Evolutionary conservation across 2,888 invertebrate genomes (phyloP).

Genomic region (Lochmaea crataegi): DNA sequence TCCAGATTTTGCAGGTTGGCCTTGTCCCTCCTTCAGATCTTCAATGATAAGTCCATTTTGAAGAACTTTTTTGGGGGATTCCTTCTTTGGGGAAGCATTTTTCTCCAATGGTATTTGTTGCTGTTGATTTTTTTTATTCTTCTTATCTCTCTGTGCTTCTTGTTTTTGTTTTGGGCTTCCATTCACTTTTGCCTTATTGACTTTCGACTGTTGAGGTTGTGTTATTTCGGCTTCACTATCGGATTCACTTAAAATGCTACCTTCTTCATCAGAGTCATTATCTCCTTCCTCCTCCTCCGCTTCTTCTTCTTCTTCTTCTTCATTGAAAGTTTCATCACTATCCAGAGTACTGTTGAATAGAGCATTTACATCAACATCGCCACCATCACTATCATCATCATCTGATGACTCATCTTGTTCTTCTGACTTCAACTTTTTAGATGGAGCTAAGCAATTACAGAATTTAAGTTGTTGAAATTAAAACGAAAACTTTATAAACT

Average conservation of each 20-base stretch:
- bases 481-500: constrained; percentile 32
- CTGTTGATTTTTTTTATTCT: constrained; percentile 57
- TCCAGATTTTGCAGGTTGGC: constrained; percentile 80
- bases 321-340: constrained; percentile 56
- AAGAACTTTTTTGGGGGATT: constrained; percentile 67
- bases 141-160: constrained; percentile 43
- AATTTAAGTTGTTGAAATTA: no score
- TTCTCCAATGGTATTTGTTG: constrained; percentile 55
- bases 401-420: constrained; percentile 39
- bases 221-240: constrained; percentile 54
- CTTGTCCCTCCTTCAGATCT: constrained; percentile 84
- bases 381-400: constrained; percentile 48
- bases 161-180: constrained; percentile 49
- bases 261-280: constrained; percentile 39
- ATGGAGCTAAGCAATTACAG: constrained; percentile 50
- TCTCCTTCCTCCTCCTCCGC: constrained; percentile 58
- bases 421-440: constrained; percentile 57
- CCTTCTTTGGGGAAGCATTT: constrained; percentile 49
- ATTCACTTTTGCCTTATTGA: constrained; percentile 61
- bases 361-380: constrained; percentile 51
- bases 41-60: constrained; percentile 85
- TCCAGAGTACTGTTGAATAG: constrained; percentile 47
- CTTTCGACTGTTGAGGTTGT: constrained; percentile 60
- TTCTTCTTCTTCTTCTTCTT: constrained; percentile 57
- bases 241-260: constrained; percentile 39